phyloP scores from a whole-genome alignment of 1,140 invertebrate genomes.

The Drosophila murphyi region DNA sequence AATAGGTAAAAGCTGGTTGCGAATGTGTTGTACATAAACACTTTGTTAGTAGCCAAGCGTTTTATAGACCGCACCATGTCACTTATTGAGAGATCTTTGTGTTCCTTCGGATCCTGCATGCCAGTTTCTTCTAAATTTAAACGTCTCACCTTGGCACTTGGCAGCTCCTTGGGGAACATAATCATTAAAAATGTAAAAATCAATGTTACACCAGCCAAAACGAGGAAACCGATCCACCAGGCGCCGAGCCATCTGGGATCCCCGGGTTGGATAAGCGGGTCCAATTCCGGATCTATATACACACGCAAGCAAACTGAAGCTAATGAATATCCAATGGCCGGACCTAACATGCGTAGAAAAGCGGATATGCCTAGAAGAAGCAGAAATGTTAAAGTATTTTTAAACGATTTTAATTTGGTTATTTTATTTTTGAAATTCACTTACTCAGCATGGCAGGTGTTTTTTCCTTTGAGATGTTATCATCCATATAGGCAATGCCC shows the following conservation, averaged over 20 bases:
- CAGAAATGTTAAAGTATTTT: not conserved
- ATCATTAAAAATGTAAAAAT: conserved; percentile 87
- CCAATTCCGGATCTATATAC: conserved; percentile 88
- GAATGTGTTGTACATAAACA: conserved; percentile 88
- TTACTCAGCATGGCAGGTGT: conserved; percentile 88
- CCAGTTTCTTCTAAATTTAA: conserved; percentile 19
- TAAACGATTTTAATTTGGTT: not conserved
- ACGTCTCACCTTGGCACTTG: conserved; percentile 75
- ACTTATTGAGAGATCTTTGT: conserved; percentile 47
- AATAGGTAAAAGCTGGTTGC: conserved; percentile 89
- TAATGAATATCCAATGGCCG: conserved; percentile 89
- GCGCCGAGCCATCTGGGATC: conserved; percentile 91
- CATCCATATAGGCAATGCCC: conserved; percentile 89
- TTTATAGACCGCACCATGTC: conserved; percentile 63
- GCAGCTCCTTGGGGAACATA: conserved; percentile 88
- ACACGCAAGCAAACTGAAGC: conserved; percentile 89
- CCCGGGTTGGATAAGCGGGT: conserved; percentile 87
- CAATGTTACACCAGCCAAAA: conserved; percentile 87
- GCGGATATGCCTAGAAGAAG: conserved; percentile 86
- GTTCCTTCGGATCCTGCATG: conserved; percentile 7
- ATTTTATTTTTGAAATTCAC: conserved; percentile 17
- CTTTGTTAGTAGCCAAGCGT: conserved; percentile 86
- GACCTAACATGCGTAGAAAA: conserved; percentile 89
- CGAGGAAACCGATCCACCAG: conserved; percentile 92
- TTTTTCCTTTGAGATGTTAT: conserved; percentile 89